Percentiles rank a stretch among this genome's conserved stretches.
Evolutionary conservation across 1,140 invertebrate species (phyloP).

Genomic region (Cepaea nemoralis): DNA sequence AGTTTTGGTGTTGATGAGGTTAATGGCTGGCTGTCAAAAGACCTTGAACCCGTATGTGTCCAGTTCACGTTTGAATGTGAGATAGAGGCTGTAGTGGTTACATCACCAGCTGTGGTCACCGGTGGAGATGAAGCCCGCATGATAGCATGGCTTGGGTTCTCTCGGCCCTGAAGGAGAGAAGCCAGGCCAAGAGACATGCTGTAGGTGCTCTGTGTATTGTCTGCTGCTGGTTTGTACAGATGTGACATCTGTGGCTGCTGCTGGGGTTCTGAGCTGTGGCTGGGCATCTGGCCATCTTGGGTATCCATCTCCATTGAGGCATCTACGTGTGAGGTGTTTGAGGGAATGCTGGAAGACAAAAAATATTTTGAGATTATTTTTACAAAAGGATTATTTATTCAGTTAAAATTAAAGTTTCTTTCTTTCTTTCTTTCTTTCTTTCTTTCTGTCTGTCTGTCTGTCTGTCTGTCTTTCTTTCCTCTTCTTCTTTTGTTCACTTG

Average conservation of each 20-base stretch:
- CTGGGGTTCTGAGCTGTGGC: not conserved
- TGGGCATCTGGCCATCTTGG: not conserved
- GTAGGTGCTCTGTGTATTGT: constrained; percentile 80
- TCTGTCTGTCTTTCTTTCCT: no score
- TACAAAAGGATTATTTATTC: no score
- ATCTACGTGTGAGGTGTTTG: not conserved
- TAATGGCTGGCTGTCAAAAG: not conserved
- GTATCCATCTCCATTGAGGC: not conserved
- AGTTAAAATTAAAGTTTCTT: no score
- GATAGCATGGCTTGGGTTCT: constrained; percentile 34
- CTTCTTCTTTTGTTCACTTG: no score
- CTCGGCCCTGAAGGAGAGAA: constrained; percentile 83
- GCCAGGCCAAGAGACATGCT: constrained; percentile 85
- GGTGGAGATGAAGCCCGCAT: constrained; percentile 1
- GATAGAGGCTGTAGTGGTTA: not conserved
- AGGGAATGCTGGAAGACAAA: not conserved
- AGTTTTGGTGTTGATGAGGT: not conserved
- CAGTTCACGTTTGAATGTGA: not conserved
- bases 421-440: no score
- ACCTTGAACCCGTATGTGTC: not conserved
- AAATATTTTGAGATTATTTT: no score
- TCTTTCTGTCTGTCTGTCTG: no score
- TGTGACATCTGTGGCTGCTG: not conserved
- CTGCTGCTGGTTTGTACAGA: not conserved
- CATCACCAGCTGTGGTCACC: constrained; percentile 7